Conservation (phyloP, 2,888 invertebrate genomes). For the Vesta saturnalis region DNA sequence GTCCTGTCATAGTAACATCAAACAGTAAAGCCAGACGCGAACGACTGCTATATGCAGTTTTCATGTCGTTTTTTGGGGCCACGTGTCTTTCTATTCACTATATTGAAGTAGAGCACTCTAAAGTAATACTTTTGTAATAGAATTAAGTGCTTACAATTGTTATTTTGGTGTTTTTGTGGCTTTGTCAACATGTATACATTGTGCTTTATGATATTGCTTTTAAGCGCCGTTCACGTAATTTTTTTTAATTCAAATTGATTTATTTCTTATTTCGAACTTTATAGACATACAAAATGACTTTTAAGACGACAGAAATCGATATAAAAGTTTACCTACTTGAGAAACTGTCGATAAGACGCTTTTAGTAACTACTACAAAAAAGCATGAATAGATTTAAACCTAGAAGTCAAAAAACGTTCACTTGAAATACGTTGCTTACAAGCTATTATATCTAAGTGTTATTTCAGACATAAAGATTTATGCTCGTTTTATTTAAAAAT, state of each 20-base stretch:
- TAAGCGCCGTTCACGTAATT: not conserved
- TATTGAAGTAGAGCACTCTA: slow-evolving; percentile 32
- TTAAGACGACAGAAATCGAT: too few species aligned
- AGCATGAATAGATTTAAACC: too few species aligned
- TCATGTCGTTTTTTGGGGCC: slow-evolving; percentile 61
- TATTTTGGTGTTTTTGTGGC: slow-evolving; percentile 33
- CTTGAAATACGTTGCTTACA: too few species aligned
- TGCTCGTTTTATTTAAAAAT: too few species aligned
- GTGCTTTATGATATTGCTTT: not conserved
- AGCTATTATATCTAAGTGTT: too few species aligned
- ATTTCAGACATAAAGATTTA: too few species aligned
- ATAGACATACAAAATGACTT: too few species aligned
- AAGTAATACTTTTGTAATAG: slow-evolving; percentile 33
- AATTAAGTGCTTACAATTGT: slow-evolving; percentile 36
- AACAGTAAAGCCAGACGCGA: slow-evolving; percentile 55
- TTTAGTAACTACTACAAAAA: too few species aligned
- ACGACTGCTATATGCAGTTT: slow-evolving; percentile 63
- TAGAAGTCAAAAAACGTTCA: too few species aligned
- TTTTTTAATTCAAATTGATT: not conserved
- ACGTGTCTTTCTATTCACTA: slow-evolving; percentile 48
- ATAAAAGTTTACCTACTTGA: too few species aligned
- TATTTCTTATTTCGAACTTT: too few species aligned
- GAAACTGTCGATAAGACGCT: too few species aligned
- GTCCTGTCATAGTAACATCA: slow-evolving; percentile 32
- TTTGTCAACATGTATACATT: slow-evolving; percentile 18